Evolutionary conservation across 2,797 vertebrate genomes (phyloP).

Genomic region (Harpagifer antarcticus): DNA sequence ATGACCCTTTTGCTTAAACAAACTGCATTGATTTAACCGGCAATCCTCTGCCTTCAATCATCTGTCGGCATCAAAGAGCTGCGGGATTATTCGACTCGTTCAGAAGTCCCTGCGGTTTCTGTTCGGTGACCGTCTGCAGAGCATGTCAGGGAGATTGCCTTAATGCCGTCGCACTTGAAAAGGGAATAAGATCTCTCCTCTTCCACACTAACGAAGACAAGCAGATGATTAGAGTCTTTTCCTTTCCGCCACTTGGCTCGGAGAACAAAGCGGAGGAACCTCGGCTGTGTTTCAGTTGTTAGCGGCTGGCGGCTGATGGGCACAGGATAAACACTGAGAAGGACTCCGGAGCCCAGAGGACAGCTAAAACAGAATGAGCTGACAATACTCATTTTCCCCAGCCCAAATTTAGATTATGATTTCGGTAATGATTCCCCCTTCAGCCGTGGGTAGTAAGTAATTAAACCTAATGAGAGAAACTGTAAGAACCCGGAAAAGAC

Average conservation of each 20-base stretch:
- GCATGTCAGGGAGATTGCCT: slow-evolving; percentile 39
- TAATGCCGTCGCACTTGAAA: slow-evolving; percentile 58
- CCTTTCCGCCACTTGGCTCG: slow-evolving; percentile 64
- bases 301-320: slow-evolving; percentile 52
- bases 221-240: slow-evolving; percentile 55
- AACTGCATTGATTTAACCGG: slow-evolving; percentile 54
- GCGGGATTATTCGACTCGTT: slow-evolving; percentile 47
- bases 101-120: slow-evolving; percentile 38
- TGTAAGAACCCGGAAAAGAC: slow-evolving; percentile 37
- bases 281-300: slow-evolving; percentile 55
- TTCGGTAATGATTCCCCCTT: slow-evolving; percentile 59
- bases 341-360: slow-evolving; percentile 65
- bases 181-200: slow-evolving; percentile 48
- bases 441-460: slow-evolving; percentile 58
- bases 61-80: slow-evolving; percentile 39
- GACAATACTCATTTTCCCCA: slow-evolving; percentile 70
- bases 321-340: slow-evolving; percentile 69
- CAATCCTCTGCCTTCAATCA: slow-evolving; percentile 47
- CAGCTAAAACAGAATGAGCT: slow-evolving; percentile 74
- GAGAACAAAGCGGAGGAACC: slow-evolving; percentile 76
- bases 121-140: slow-evolving; percentile 53
- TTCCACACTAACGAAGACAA: slow-evolving; percentile 64
- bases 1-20: slow-evolving; percentile 52
- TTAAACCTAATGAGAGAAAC: slow-evolving; percentile 65
- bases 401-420: slow-evolving; percentile 73